These are phyloP conservation scores for Sphaerophoria taeniata DNA, from an alignment of 2,888 invertebrate genomes.

Conservation along the genomic window DNA sequence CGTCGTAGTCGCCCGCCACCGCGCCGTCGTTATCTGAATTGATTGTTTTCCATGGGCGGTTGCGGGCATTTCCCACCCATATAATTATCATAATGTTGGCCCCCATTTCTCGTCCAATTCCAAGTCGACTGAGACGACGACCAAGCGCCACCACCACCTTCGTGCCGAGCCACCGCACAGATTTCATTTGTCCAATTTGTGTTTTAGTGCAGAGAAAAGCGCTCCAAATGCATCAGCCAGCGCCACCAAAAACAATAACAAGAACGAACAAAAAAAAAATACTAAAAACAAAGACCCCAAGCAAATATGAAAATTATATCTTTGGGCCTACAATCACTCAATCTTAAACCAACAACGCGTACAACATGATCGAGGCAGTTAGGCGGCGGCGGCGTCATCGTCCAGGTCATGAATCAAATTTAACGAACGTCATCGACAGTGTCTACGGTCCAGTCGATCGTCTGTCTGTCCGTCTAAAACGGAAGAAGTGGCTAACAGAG, in stretches of 20 bases:
- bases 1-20: constrained; percentile 10
- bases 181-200: constrained; percentile 77
- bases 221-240: constrained; percentile 29
- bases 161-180: constrained; percentile 47
- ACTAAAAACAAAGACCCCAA: constrained; percentile 17
- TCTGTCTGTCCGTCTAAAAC: constrained; percentile 54
- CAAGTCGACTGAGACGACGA: not conserved
- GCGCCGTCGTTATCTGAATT: constrained; percentile 59
- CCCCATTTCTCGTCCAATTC: constrained; percentile 55
- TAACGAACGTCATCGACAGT: constrained; percentile 78
- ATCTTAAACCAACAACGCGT: constrained; percentile 78
- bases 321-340: constrained; percentile 83
- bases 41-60: constrained; percentile 74
- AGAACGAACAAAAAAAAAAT: constrained; percentile 1
- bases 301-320: constrained; percentile 83
- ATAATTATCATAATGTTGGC: constrained; percentile 73
- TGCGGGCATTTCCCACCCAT: constrained; percentile 74
- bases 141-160: constrained; percentile 29
- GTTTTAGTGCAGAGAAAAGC: constrained; percentile 51
- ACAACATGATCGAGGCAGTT: constrained; percentile 75
- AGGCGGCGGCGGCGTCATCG: constrained; percentile 46
- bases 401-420: constrained; percentile 82
- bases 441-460: constrained; percentile 71
- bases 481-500: constrained; percentile 48
- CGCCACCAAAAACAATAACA: constrained; percentile 15